Conservation (phyloP, 2,888 invertebrate genomes). For the Odontocerum albicorne region DNA sequence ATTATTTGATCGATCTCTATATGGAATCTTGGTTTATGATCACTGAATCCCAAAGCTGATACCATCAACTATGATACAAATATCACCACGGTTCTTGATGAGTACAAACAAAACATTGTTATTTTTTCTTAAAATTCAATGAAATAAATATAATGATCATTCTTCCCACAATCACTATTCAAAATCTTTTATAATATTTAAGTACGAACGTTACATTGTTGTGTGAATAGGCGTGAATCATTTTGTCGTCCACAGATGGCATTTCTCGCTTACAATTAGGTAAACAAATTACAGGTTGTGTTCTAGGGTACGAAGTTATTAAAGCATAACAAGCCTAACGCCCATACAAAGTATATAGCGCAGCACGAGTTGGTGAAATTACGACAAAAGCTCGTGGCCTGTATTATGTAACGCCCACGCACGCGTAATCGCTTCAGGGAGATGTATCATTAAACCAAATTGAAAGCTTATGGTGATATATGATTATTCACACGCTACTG, state of each 20-base stretch:
- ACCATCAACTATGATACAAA: too few species aligned
- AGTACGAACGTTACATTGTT: background rate
- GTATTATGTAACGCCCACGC: constrained; percentile 24
- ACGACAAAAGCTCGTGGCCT: constrained; percentile 9
- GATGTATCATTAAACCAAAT: background rate
- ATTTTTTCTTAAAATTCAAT: too few species aligned
- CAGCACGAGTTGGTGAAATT: constrained; percentile 16
- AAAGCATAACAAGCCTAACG: too few species aligned
- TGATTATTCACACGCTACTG: background rate
- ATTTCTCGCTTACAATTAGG: constrained; percentile 13
- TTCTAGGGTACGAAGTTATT: constrained; percentile 17
- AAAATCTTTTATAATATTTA: background rate
- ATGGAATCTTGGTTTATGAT: too few species aligned
- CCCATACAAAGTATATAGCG: background rate
- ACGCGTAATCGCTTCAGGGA: constrained; percentile 18
- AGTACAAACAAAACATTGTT: too few species aligned
- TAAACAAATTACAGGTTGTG: constrained; percentile 19
- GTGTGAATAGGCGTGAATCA: constrained; percentile 8
- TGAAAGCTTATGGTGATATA: background rate
- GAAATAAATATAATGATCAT: too few species aligned
- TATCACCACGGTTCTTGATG: too few species aligned
- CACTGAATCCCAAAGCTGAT: too few species aligned
- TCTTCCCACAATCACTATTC: background rate
- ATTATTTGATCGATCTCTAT: too few species aligned
- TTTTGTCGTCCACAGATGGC: constrained; percentile 23